Percentiles rank a stretch among this genome's conserved stretches.
Conservation (phyloP, 1,140 invertebrate genomes). For the Chironomus striatipennis region DNA sequence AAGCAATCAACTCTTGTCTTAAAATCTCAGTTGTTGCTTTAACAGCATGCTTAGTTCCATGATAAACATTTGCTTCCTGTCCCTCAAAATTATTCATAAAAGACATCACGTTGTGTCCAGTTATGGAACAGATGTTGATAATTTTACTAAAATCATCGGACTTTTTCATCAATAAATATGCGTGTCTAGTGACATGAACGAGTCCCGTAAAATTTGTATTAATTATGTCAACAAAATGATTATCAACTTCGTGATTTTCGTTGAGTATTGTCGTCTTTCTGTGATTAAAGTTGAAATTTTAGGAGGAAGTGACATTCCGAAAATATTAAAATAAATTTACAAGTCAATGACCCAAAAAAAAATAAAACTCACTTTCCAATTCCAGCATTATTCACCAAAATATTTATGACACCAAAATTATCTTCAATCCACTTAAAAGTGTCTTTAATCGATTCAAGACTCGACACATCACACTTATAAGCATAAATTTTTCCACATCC, state of each 20-base stretch:
- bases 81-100: slow-evolving; percentile 26
- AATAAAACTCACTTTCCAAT: slow-evolving; percentile 30
- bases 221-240: not conserved
- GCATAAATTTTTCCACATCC: slow-evolving; percentile 35
- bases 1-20: slow-evolving; percentile 52
- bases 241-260: not conserved
- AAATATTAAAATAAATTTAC: not conserved
- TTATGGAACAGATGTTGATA: slow-evolving; percentile 39
- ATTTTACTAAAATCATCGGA: slow-evolving; percentile 23
- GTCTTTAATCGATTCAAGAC: slow-evolving; percentile 50
- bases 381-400: slow-evolving; percentile 64
- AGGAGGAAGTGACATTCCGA: too few relatives aligned
- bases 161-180: not conserved
- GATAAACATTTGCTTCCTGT: slow-evolving; percentile 43
- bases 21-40: slow-evolving; percentile 49
- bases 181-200: not conserved
- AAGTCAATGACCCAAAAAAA: not conserved
- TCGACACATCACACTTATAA: slow-evolving; percentile 47
- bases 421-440: slow-evolving; percentile 52
- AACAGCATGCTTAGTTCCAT: slow-evolving; percentile 50
- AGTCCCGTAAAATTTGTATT: not conserved
- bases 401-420: slow-evolving; percentile 50
- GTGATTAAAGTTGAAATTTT: not conserved
- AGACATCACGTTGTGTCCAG: slow-evolving; percentile 43
- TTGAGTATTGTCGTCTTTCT: not conserved